phyloP scores from a whole-genome alignment of 2,113 vertebrate species.

The Podarcis muralis region DNA sequence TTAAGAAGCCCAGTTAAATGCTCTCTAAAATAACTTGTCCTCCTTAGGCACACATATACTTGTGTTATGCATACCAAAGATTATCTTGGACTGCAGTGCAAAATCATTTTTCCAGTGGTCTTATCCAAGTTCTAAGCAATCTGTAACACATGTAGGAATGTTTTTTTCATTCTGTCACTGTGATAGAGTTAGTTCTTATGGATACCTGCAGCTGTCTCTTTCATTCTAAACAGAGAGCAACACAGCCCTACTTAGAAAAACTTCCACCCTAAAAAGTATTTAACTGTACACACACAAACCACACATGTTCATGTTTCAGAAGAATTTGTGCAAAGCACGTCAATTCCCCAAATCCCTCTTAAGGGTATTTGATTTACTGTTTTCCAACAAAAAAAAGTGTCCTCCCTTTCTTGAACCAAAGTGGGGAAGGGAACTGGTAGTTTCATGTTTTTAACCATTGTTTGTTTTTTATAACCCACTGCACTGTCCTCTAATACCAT shows the following conservation, averaged over 20 bases:
- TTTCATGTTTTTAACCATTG: background rate
- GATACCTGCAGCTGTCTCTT: background rate
- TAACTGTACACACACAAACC: background rate
- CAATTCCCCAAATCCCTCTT: background rate
- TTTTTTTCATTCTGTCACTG: slow-evolving; percentile 40
- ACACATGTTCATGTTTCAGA: background rate
- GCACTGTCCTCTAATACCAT: too few species aligned
- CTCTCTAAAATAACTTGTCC: background rate
- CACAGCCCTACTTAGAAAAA: background rate
- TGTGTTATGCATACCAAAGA: background rate
- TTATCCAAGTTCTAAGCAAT: slow-evolving; percentile 40
- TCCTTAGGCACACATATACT: background rate
- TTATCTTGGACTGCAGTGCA: background rate
- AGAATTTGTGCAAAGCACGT: background rate
- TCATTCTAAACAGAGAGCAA: slow-evolving; percentile 12
- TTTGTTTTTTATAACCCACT: background rate
- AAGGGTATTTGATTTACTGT: background rate
- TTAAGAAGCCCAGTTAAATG: background rate
- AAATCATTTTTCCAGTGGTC: slow-evolving; percentile 10
- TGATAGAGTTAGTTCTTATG: background rate
- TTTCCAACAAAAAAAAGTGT: background rate
- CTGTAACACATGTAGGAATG: slow-evolving; percentile 21
- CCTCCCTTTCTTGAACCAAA: background rate
- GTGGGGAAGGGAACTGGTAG: background rate
- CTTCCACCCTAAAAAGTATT: background rate